Evolutionary conservation across 64 coral and sea anemone genomes (phyloP), one percentile per base, ranked within the genome.

Genomic region (Exaiptasia diaphana): DNA sequence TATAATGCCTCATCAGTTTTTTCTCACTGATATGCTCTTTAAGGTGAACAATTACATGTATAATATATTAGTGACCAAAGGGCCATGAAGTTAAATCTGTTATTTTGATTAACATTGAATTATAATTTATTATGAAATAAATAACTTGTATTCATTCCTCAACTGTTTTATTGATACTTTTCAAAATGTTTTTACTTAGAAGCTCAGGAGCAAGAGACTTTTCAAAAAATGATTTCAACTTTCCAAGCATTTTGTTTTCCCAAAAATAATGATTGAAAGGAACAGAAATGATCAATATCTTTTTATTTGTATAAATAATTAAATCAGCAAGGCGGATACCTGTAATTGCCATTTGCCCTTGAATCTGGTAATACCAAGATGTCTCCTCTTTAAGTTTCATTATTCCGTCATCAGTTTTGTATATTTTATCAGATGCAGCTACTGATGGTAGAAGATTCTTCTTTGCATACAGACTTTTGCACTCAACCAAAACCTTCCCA

Each of bases 221-320:
- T 28, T 48, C 6, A 43, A n/a, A 75, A 33, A 53, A 53, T 43
- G 41, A 28, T 75, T 26, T 75, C 25, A 75, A 34, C 71, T 74
- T 74, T 15, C 53, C 37, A 15, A 52, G 12, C 71, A 75, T 75
- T 41, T 11, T 50, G n/a, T n/a, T n/a, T 20, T 73, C 17, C 41
- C 69, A 75, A 21, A 75, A 75, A 18, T 75, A 43, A 18, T 20
- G 48, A 53, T 75, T 53, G 41, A 38, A 75, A 26, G 50, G 14
- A 12, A 76, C 73, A 11, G 53, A 31, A 18, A 82, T 29, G 25
- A 82, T 35, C 29, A 67, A 18, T 5, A 82, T 82, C 18, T 28
- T 44, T 50, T 68, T 82, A 17, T 69, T 45, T 41, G 79, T 82
- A 63, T 82, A 82, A 43, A 81, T 82, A 38, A 82, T 36, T 20